Evolutionary conservation across 2,888 invertebrate species (phyloP).

Genomic region (Trichacis sp.): DNA sequence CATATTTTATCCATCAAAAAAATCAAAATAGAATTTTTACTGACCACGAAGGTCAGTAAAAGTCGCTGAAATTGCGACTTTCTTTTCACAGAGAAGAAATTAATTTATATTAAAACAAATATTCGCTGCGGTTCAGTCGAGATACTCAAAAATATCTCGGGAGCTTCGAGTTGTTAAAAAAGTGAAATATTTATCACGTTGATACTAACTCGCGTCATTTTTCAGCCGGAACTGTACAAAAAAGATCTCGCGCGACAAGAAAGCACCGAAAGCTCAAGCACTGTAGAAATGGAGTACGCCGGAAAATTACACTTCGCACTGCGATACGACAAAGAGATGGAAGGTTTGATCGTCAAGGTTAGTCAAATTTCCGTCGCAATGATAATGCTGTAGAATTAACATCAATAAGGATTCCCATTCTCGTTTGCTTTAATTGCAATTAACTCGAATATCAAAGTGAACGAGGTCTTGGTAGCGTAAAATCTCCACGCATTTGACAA

Average conservation of each 20-base stretch:
- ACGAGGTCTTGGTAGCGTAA: too few relatives aligned
- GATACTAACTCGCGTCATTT: slow-evolving; percentile 62
- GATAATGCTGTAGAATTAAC: neutral
- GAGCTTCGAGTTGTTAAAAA: too few relatives aligned
- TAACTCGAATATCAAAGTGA: neutral
- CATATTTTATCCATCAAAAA: too few relatives aligned
- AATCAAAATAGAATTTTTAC: too few relatives aligned
- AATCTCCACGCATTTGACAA: too few relatives aligned
- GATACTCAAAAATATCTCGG: too few relatives aligned
- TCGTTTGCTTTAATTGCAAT: neutral
- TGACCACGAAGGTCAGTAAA: too few relatives aligned
- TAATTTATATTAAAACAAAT: too few relatives aligned
- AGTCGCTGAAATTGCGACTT: too few relatives aligned
- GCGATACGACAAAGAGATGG: slow-evolving; percentile 84
- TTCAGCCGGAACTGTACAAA: slow-evolving; percentile 79
- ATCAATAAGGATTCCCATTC: neutral
- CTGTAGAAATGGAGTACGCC: slow-evolving; percentile 79
- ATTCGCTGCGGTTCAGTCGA: too few relatives aligned
- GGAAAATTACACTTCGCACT: slow-evolving; percentile 87
- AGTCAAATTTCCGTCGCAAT: slow-evolving; percentile 38
- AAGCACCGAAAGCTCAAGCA: slow-evolving; percentile 77
- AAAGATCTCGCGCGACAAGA: slow-evolving; percentile 81
- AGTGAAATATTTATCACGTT: too few relatives aligned
- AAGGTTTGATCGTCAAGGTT: slow-evolving; percentile 84
- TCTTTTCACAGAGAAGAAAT: too few relatives aligned